Base-by-base conservation (phyloP, 1,140 invertebrate genomes). In the Pogonomyrmex californicus region DNA sequence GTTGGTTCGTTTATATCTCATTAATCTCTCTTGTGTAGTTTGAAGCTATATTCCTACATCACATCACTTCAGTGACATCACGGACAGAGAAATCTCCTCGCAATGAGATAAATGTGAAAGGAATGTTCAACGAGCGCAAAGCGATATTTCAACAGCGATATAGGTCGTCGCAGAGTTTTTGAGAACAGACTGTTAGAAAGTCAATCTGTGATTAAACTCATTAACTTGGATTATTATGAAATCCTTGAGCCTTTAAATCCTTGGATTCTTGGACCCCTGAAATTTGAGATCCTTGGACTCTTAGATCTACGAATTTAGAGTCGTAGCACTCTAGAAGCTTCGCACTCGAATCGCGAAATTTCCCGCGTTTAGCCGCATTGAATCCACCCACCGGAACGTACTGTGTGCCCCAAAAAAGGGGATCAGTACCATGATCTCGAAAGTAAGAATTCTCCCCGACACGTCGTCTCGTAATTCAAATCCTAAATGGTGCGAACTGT, bases 201-300 rank as follows among this genome's bases (percentile, higher is more conserved):
- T 83, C 79, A 75, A 60, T 66, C 60, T 44, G 66, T 58, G 49
- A 47, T 71, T 82, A 58, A 54, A 82, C 51, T 71, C 56, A n/a
- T n/a, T 47, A 71, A 82, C 30, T 82, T 41, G 10, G 54, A 82
- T 82, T 82, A 73, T 79, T 82, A 82, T 58, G 51, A 82, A 60
- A 82, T 82, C 51, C 51, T 82, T 82, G 79, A 82, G 79, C 66
- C 79, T 71, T 73, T 23, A 73, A 73, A 82, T 82, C 66, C 79
- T 82, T 82, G 41, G 79, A 82, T 82, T 82, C 79, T 82, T 82
- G 79, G 66, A 82, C 79, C 79, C 66, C 79, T 73, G 30, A 82
- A 60, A 47, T 82, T 70, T 73, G 41, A 82, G 51, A 73, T 73
- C 51, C 66, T 60, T 60, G 51, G 66, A 71, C 54, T 73, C 66